Evolutionary conservation across 2,113 vertebrate species (phyloP).

Genomic region (Sminthopsis crassicaudata): DNA sequence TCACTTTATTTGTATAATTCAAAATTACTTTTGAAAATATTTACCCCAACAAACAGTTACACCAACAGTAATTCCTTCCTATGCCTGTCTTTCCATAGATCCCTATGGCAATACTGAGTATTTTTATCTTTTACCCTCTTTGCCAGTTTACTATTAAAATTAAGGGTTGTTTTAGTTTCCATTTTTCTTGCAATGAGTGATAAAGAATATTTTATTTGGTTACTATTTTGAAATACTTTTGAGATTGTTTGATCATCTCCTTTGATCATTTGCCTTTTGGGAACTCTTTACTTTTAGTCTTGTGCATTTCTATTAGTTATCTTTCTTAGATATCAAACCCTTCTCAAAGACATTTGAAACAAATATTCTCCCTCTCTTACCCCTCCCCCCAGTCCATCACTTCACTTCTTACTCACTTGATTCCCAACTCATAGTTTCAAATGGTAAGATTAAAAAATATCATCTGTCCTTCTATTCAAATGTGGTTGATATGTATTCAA

Average conservation of each 20-base stretch:
- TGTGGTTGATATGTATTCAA: background rate
- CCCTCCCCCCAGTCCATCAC: background rate
- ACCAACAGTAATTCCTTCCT: background rate
- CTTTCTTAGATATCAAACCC: background rate
- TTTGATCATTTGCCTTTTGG: background rate
- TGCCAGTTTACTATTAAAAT: background rate
- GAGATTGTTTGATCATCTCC: background rate
- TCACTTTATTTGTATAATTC: background rate
- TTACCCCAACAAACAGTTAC: background rate
- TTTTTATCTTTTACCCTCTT: background rate
- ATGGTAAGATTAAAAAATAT: background rate
- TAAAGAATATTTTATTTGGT: background rate
- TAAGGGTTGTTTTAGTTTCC: background rate
- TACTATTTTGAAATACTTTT: background rate
- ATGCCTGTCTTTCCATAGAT: background rate
- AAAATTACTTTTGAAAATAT: background rate
- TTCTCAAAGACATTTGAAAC: background rate
- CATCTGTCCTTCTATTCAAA: background rate
- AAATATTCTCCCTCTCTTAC: background rate
- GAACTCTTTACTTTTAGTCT: background rate
- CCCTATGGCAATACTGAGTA: background rate
- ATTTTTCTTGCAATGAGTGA: background rate
- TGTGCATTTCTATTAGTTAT: background rate
- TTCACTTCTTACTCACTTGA: background rate
- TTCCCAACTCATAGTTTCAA: background rate